Evolutionary conservation across 2,888 invertebrate genomes (phyloP), one percentile per base, ranked within the genome.

Genomic region (Scaptodrosophila latifasciaeformis): DNA sequence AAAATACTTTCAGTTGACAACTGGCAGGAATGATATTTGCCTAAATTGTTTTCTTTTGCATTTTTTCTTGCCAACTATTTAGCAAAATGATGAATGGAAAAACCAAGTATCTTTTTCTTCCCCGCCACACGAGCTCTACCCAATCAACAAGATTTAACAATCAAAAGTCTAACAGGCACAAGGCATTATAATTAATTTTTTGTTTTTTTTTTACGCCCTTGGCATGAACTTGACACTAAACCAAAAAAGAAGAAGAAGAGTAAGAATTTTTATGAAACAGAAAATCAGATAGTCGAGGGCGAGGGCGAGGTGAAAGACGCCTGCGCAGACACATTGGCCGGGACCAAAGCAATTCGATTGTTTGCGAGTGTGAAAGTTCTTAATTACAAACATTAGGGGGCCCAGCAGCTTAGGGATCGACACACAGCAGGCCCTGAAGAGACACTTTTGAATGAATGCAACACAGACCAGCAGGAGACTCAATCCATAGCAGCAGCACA

Each of bases 291-390:
- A n/a, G 18, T 1, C n/a, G 47, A 24, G 18, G 18, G 17, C 17
- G 29, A 29, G 30, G 30, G 31, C 12, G 75, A 60, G 27, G 48
- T 44, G 39, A 40, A 18, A 18, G 17, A 40, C 19, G 40, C 40
- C 40, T 19, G 21, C 40, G 40, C 37, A 40, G n/a, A 7, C 24
- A 24, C 24, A 3, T 13, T 17, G 13, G 15, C 24, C 24, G 7
- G 31, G 31, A 7, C 9, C n/a, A n/a, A n/a, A n/a, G 15, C 37
- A 37, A 17, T 2, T 35, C 67, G 81, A 85, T 85, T 86, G 85
- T 85, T 76, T 81, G 81, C 82, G 82, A 86, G 86, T 86, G 86
- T 86, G 86, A 85, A 86, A 86, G 84, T 86, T 84, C 83, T 84
- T 81, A 82, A 81, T 81, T 82, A 80, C 81, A 82, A 82, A 80